Evolutionary conservation across 2,113 vertebrate species (phyloP).

Genomic region (Numida meleagris): DNA sequence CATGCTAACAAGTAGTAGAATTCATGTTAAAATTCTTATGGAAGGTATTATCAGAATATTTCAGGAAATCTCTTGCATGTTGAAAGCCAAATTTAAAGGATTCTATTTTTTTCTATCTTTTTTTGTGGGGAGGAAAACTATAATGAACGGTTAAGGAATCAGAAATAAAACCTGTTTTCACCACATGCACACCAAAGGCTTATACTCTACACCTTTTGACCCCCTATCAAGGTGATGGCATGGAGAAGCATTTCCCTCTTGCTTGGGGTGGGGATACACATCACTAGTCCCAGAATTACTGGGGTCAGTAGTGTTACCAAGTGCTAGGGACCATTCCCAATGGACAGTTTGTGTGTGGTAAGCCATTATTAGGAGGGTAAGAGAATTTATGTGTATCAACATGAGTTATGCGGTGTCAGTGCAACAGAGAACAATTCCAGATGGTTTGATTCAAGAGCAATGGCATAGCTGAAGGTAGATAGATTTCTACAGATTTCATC

Average conservation of each 20-base stretch:
- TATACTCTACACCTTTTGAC: neutral
- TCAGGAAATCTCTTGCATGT: neutral
- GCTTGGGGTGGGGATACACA: neutral
- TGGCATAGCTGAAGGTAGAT: rapidly evolving
- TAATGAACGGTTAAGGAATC: neutral
- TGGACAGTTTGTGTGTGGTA: neutral
- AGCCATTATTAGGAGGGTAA: neutral
- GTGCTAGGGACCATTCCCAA: neutral
- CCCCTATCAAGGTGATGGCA: no score
- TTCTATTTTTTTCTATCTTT: neutral
- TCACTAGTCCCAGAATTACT: neutral
- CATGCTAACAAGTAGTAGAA: conserved; percentile 24
- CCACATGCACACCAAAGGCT: neutral
- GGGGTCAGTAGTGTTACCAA: neutral
- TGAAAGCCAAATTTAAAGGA: neutral
- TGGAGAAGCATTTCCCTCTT: neutral
- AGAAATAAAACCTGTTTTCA: neutral
- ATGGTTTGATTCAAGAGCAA: neutral
- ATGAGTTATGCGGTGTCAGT: neutral
- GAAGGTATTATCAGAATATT: neutral
- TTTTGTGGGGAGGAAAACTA: neutral
- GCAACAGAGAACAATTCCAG: neutral
- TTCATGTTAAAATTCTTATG: neutral
- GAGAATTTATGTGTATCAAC: neutral
- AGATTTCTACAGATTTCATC: neutral